phyloP scores from a whole-genome alignment of 2,797 vertebrate species.

The Gallirallus australis region DNA sequence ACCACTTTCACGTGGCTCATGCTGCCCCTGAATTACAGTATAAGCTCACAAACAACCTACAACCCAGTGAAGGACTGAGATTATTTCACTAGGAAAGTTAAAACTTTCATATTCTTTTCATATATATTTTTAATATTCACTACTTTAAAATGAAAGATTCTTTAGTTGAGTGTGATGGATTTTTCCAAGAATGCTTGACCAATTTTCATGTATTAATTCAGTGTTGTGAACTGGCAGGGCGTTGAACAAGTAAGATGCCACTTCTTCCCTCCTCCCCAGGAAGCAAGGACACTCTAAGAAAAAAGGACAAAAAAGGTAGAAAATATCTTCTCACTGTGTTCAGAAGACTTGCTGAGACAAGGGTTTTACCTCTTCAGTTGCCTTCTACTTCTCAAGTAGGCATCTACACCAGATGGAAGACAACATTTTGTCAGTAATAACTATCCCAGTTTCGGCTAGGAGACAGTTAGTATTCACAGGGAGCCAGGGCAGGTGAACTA shows the following conservation, averaged over 20 bases:
- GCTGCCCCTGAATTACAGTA: neutral
- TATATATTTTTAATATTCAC: neutral
- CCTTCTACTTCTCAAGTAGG: neutral
- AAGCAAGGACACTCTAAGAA: neutral
- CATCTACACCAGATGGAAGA: neutral
- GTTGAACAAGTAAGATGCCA: neutral
- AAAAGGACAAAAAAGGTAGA: neutral
- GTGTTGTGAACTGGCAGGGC: neutral
- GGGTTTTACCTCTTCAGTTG: neutral
- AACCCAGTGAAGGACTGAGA: neutral
- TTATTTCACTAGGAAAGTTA: neutral
- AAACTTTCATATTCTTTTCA: neutral
- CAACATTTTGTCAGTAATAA: neutral
- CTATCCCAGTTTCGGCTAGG: too few species aligned
- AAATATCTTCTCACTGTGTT: neutral
- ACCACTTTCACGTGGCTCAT: neutral
- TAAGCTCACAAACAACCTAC: neutral
- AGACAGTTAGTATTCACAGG: too few species aligned
- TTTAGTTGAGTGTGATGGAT: neutral
- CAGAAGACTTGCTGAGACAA: neutral
- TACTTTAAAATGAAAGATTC: neutral
- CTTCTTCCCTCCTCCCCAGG: fast-evolving
- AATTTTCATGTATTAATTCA: neutral
- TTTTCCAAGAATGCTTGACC: neutral
- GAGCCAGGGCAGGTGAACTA: too few species aligned